phyloP scores from a whole-genome alignment of 2,113 vertebrate species.

The Gopherus flavomarginatus region DNA sequence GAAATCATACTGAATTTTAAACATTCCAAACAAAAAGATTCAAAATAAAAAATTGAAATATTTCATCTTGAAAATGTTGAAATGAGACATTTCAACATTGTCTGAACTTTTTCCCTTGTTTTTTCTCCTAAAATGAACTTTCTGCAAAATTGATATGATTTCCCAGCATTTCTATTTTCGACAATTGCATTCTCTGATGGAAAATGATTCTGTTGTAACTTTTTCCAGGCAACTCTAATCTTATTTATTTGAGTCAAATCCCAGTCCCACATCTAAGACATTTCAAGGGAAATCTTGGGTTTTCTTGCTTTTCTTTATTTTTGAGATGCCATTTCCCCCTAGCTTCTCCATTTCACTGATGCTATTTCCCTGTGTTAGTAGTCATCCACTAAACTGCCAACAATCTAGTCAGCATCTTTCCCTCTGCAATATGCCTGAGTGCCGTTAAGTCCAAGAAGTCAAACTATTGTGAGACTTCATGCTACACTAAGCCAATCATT shows the following conservation, averaged over 20 bases:
- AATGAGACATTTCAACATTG: background rate
- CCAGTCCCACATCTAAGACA: background rate
- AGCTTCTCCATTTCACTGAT: background rate
- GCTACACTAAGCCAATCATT: background rate
- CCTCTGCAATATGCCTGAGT: background rate
- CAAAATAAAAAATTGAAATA: background rate
- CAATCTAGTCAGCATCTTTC: background rate
- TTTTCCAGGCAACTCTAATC: background rate
- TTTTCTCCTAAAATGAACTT: background rate
- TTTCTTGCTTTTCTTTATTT: background rate
- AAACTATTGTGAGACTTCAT: background rate
- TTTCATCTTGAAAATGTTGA: background rate
- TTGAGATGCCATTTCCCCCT: background rate
- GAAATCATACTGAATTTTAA: background rate
- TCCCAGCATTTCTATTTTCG: background rate
- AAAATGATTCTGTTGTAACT: background rate
- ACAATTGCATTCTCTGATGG: background rate
- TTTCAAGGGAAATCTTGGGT: background rate
- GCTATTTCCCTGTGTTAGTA: background rate
- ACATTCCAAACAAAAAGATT: conserved; percentile 6
- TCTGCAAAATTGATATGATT: background rate
- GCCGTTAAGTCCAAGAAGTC: background rate
- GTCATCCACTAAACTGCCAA: background rate
- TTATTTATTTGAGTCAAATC: background rate
- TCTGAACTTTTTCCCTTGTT: background rate